Conservation (phyloP, 2,797 vertebrate genomes). For the Alcedo atthis region DNA sequence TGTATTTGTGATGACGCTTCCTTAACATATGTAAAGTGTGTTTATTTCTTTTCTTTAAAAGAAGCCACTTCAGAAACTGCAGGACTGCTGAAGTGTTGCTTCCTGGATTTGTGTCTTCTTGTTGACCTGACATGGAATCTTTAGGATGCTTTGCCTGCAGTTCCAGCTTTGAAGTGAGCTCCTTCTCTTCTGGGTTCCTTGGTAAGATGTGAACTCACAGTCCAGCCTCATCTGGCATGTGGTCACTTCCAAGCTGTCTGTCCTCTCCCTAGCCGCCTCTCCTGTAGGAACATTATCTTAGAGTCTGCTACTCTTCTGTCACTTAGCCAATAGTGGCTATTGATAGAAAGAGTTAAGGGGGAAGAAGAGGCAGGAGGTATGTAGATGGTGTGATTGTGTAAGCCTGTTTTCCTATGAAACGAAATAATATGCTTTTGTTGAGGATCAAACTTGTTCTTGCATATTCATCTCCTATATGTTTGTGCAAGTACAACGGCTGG, state of each 20-base stretch:
- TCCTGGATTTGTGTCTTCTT: conserved; percentile 1
- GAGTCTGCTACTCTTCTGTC: background rate
- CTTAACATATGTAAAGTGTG: background rate
- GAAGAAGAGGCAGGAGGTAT: conserved; percentile 11
- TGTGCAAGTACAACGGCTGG: conserved; percentile 45
- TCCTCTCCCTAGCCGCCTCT: background rate
- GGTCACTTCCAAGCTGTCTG: background rate
- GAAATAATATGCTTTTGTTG: conserved; percentile 51
- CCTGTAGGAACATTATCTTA: background rate
- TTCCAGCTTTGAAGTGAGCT: background rate
- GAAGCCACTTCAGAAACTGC: background rate
- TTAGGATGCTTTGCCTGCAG: background rate
- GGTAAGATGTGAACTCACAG: background rate
- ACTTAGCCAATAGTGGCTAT: background rate
- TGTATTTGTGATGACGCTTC: background rate
- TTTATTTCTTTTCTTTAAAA: background rate
- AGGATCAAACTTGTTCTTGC: conserved; percentile 27
- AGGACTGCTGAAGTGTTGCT: background rate
- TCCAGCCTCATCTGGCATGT: background rate
- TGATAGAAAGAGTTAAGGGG: background rate
- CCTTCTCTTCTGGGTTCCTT: background rate
- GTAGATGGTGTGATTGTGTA: conserved; percentile 58
- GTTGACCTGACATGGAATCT: background rate
- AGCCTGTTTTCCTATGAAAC: conserved; percentile 45
- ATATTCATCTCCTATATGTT: conserved; percentile 8